Base-by-base conservation (phyloP, 2,113 vertebrate genomes). In the Australoheros scitulus region DNA sequence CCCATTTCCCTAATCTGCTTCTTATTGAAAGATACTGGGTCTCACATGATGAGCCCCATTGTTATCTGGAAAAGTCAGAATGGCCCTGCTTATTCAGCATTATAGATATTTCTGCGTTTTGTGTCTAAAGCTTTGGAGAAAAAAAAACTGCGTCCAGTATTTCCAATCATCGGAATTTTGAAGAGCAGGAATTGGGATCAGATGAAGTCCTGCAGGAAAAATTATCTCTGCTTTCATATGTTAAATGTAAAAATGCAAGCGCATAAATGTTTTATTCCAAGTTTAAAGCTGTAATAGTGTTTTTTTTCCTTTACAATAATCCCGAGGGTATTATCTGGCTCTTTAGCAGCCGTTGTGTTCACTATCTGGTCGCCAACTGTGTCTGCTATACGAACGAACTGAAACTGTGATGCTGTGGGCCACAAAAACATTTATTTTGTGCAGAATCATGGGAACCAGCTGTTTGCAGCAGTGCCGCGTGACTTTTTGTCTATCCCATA, bases 401-500 rank as follows among this genome's bases (percentile, higher is more conserved):
- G 41, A 55, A 22, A 26, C 20, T 3, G 29, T 1, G 15, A 32
- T 10, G 10, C 55, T 11, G 7, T 2, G 22, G 10, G 38, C 41
- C 32, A 56, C 52, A 2, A 29, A 34, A n/a, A 50, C 68, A 34
- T 72, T 72, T 72, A 59, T 75, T 81, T 43, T 64, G 38, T 22
- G 13, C 29, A 41, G 17, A 32, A 41, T 61, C 29, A 79, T 87
- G 17, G 2, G 18, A 64, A 55, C 41, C 61, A 43, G 72, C 77
- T 86, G 80, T 76, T 85, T 81, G 72, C 56, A 38, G 74, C 59
- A 1, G 80, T 36, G 80, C 24, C 61, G 3, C 29, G 76, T 80
- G 50, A 83, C 64, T 88, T 58, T 34, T 65, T 47, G 65, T 83
- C 82, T 47, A 22, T 84, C n/a, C 55, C 1, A 29, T 81, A 89